Conservation (phyloP, 1,140 invertebrate species). For the Zophobas morio region DNA sequence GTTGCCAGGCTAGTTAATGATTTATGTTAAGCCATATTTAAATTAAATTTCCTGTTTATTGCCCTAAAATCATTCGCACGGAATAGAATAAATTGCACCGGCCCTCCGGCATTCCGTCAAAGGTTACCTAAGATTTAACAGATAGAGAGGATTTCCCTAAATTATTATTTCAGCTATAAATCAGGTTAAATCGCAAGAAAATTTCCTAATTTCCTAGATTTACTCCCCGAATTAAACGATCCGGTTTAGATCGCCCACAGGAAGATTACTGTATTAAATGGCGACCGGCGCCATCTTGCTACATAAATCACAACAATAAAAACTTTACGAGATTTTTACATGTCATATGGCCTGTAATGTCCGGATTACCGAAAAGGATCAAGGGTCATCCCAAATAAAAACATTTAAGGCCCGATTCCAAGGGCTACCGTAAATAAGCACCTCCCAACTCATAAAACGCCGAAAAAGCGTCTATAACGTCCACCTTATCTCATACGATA, state of each 20-base stretch:
- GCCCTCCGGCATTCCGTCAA: slow-evolving; percentile 24
- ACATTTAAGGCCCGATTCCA: slow-evolving; percentile 17
- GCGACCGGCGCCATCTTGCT: slow-evolving; percentile 17
- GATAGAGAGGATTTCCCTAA: slow-evolving; percentile 34
- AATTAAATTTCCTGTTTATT: slow-evolving; percentile 42
- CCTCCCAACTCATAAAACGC: background rate
- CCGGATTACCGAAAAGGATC: slow-evolving; percentile 14
- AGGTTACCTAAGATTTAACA: slow-evolving; percentile 19
- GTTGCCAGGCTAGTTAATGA: slow-evolving; percentile 36
- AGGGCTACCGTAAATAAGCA: slow-evolving; percentile 25
- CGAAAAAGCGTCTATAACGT: too few species aligned
- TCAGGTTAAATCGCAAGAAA: slow-evolving; percentile 42
- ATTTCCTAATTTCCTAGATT: slow-evolving; percentile 28
- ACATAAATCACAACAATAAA: slow-evolving; percentile 27
- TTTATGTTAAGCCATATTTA: slow-evolving; percentile 40
- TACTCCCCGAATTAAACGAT: slow-evolving; percentile 41
- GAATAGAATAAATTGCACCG: slow-evolving; percentile 38
- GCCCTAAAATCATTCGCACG: slow-evolving; percentile 28
- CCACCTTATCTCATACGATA: too few species aligned
- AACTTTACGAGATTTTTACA: slow-evolving; percentile 38
- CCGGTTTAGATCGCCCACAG: slow-evolving; percentile 27
- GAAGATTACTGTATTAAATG: slow-evolving; percentile 38
- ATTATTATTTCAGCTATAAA: slow-evolving; percentile 38
- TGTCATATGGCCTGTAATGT: slow-evolving; percentile 26
- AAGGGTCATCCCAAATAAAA: slow-evolving; percentile 18